Conservation (phyloP, 2,797 vertebrate genomes). For the Propithecus perrieri region DNA sequence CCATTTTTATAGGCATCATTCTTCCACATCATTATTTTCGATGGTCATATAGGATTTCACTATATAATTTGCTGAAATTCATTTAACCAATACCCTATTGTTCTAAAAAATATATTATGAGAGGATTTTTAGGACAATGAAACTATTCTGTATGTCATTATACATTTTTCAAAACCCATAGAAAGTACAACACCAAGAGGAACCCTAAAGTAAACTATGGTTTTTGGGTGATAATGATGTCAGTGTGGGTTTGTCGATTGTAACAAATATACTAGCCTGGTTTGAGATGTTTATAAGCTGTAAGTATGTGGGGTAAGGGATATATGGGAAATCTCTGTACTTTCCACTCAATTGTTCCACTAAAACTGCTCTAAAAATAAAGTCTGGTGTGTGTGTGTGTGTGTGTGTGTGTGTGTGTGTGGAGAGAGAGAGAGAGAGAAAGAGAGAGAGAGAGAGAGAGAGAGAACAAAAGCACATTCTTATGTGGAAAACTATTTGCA, state of each 20-base stretch:
- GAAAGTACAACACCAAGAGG: background rate
- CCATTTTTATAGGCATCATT: background rate
- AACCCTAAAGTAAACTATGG: background rate
- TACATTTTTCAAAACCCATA: background rate
- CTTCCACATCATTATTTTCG: slow-evolving; percentile 22
- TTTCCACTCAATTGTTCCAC: background rate
- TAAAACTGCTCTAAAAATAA: background rate
- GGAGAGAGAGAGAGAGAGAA: too few species aligned
- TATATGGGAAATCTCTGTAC: background rate
- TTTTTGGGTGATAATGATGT: background rate
- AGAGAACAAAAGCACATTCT: background rate
- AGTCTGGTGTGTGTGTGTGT: background rate
- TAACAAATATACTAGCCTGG: background rate
- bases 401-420: background rate
- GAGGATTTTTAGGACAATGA: background rate
- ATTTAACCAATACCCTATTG: background rate
- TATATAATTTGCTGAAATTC: background rate
- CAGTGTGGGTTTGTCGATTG: background rate
- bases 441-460: background rate
- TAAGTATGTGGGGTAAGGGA: background rate
- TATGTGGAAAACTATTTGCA: background rate
- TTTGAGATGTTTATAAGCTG: background rate
- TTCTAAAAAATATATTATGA: background rate
- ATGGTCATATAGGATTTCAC: background rate
- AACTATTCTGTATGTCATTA: background rate